These are phyloP conservation scores for Glossosoma conforme DNA, from an alignment of 1,140 invertebrate species.

Conservation along the genomic window DNA sequence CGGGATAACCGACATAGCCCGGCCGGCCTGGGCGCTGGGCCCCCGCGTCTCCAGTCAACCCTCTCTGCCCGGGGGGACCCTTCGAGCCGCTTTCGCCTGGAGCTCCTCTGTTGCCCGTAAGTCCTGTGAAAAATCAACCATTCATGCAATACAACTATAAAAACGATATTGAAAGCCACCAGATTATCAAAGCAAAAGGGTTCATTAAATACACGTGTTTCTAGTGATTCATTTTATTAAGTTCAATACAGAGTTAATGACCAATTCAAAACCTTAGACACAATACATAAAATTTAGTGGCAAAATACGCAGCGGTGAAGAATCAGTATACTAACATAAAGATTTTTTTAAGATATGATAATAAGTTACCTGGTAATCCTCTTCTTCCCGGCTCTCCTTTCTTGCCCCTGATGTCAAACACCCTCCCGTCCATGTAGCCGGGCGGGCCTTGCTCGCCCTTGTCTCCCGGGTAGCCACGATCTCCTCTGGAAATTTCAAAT, in stretches of 20 bases:
- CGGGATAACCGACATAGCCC: conserved; percentile 52
- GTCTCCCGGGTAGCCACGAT: conserved; percentile 39
- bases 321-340: not conserved
- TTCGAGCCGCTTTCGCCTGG: conserved; percentile 45
- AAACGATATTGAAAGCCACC: too few species aligned
- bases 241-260: too few species aligned
- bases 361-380: not conserved
- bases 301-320: too few species aligned
- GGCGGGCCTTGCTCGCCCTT: conserved; percentile 45
- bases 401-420: conserved; percentile 36
- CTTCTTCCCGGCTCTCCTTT: conserved; percentile 46
- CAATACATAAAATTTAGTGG: too few species aligned
- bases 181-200: too few species aligned
- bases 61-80: conserved; percentile 42
- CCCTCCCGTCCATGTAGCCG: conserved; percentile 37
- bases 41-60: conserved; percentile 28
- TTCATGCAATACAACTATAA: too few species aligned
- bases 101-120: conserved; percentile 38
- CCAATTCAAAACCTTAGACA: too few species aligned
- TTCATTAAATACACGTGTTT: too few species aligned
- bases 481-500: not conserved
- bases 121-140: too few species aligned
- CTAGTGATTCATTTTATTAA: too few species aligned
- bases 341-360: not conserved
- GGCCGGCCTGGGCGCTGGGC: conserved; percentile 36